Evolutionary conservation across 2,113 vertebrate genomes (phyloP).

Genomic region (Gadus macrocephalus): DNA sequence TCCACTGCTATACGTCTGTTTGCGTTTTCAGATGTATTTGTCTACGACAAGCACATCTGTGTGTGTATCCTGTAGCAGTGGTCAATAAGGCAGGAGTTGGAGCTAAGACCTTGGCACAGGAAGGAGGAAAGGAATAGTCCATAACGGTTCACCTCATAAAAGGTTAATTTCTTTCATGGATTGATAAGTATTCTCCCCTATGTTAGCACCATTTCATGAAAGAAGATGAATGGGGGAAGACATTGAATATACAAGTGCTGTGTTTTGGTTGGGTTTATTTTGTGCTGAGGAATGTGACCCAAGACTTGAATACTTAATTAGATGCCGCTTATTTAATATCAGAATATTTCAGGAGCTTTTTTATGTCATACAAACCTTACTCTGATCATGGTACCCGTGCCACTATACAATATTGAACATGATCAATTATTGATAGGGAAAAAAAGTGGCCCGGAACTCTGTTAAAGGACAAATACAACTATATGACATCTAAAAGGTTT

Average conservation of each 20-base stretch:
- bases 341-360: too few species aligned
- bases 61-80: neutral
- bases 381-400: neutral
- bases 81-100: slow-evolving; percentile 38
- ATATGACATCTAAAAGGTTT: neutral
- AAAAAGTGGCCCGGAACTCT: neutral
- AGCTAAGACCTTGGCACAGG: slow-evolving; percentile 23
- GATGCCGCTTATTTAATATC: too few species aligned
- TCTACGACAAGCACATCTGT: too few species aligned
- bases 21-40: neutral
- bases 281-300: too few species aligned
- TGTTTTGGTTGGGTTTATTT: too few species aligned
- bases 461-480: neutral
- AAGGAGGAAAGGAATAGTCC: slow-evolving; percentile 35
- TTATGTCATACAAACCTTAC: too few species aligned
- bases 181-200: slow-evolving; percentile 19
- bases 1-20: neutral
- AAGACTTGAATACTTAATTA: too few species aligned
- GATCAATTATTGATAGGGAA: neutral
- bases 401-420: neutral
- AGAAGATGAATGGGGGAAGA: slow-evolving; percentile 16
- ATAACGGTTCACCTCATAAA: slow-evolving; percentile 45
- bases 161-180: slow-evolving; percentile 39
- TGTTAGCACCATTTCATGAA: slow-evolving; percentile 26
- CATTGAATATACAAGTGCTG: too few species aligned